Conservation (phyloP, 2,888 invertebrate species). For the Noctua fimbriata region DNA sequence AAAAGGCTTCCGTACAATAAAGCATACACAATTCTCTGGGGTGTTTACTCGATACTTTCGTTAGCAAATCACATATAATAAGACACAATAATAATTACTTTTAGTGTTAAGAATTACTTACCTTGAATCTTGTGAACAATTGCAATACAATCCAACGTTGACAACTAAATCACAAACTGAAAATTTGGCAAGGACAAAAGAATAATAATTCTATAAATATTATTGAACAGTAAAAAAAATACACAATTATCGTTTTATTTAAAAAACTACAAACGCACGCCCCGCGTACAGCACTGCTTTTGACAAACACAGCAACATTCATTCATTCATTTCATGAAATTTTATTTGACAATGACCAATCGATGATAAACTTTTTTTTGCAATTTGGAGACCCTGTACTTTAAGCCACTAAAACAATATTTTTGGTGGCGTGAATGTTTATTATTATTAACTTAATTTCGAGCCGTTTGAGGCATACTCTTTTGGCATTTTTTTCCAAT, state of each 20-base stretch:
- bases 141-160: conserved; percentile 34
- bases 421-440: not conserved
- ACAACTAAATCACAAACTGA: conserved; percentile 33
- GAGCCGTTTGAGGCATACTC: not conserved
- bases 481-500: not conserved
- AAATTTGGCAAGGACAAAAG: conserved; percentile 30
- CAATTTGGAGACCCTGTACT: not conserved
- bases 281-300: conserved; percentile 52
- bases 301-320: conserved; percentile 53
- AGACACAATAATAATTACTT: not conserved
- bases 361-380: conserved; percentile 37
- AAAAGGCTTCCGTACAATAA: not conserved
- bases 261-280: conserved; percentile 62
- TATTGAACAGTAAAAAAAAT: conserved; percentile 41
- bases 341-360: conserved; percentile 24
- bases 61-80: not conserved
- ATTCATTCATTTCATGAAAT: conserved; percentile 29
- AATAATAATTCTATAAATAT: conserved; percentile 36
- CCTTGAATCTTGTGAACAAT: conserved; percentile 59
- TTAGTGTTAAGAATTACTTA: conserved; percentile 46
- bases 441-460: not conserved
- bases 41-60: not conserved
- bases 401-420: conserved; percentile 1
- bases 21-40: not conserved
- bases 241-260: conserved; percentile 44